These are phyloP conservation scores for Microcaecilia unicolor DNA, from an alignment of 2,797 vertebrate genomes.

Conservation along the genomic window DNA sequence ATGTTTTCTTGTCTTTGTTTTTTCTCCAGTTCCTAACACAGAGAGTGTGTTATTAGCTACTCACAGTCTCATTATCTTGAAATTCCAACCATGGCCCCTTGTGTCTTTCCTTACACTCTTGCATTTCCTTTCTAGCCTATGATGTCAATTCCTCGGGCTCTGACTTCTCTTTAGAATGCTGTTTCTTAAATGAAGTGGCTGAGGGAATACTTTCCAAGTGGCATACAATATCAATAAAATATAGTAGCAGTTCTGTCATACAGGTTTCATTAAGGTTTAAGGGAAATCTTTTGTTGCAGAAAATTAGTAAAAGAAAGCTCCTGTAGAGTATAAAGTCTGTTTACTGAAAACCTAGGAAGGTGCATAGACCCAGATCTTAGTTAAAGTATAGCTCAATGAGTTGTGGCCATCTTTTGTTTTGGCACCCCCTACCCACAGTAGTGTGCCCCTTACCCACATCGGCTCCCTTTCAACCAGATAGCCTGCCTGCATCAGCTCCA, in stretches of 20 bases:
- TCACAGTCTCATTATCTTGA: background rate
- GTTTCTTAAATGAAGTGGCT: background rate
- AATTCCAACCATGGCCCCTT: background rate
- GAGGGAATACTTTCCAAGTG: background rate
- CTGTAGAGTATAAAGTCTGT: slow-evolving; percentile 20
- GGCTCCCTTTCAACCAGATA: too few relatives aligned
- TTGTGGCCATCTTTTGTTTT: too few relatives aligned
- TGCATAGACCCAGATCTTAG: background rate
- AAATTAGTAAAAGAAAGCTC: slow-evolving; percentile 17
- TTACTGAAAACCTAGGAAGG: slow-evolving; percentile 4
- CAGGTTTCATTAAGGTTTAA: slow-evolving; percentile 18
- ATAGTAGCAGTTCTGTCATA: background rate
- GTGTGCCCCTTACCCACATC: too few relatives aligned
- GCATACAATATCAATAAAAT: slow-evolving; percentile 21
- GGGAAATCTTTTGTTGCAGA: slow-evolving; percentile 10
- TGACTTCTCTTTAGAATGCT: slow-evolving; percentile 1
- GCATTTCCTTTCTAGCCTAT: slow-evolving; percentile 5
- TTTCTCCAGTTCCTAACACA: background rate
- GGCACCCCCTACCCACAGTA: too few relatives aligned
- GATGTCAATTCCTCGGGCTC: slow-evolving; percentile 4
- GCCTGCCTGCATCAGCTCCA: too few relatives aligned
- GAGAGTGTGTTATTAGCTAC: background rate
- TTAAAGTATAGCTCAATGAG: too few relatives aligned
- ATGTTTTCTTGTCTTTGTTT: background rate
- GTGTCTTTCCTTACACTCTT: background rate